These are phyloP conservation scores for Orestias chungarensis DNA, from an alignment of 2,797 vertebrate genomes.

Conservation along the genomic window DNA sequence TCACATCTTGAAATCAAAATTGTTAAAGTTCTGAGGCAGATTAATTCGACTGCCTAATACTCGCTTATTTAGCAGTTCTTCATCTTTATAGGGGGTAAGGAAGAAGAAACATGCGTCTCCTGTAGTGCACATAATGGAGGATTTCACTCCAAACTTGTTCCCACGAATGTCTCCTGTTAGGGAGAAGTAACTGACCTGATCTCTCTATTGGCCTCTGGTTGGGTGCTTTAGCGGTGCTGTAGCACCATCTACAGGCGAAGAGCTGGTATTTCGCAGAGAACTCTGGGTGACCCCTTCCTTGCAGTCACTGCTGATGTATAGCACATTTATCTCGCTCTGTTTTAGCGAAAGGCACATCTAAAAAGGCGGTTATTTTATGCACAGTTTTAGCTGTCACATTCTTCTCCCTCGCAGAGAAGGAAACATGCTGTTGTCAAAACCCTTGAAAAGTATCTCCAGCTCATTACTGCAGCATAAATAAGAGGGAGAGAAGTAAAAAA, in stretches of 20 bases:
- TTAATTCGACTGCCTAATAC: conserved; percentile 68
- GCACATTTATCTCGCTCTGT: conserved; percentile 79
- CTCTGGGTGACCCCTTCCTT: conserved; percentile 83
- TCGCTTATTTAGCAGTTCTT: conserved; percentile 56
- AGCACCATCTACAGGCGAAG: conserved; percentile 82
- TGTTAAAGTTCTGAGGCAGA: conserved; percentile 70
- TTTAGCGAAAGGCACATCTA: conserved; percentile 78
- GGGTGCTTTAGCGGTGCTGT: conserved; percentile 71
- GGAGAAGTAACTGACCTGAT: conserved; percentile 66
- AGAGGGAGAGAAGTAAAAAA: conserved; percentile 12
- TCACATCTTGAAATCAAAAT: conserved; percentile 72
- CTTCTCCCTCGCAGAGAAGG: conserved; percentile 62
- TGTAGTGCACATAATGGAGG: conserved; percentile 65
- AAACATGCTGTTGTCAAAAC: conserved; percentile 76
- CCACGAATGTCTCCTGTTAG: conserved; percentile 68
- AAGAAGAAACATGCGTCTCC: conserved; percentile 58
- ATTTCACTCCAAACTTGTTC: conserved; percentile 73
- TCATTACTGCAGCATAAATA: conserved; percentile 82
- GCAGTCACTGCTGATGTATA: conserved; percentile 81
- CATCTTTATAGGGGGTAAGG: conserved; percentile 22
- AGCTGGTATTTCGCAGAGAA: conserved; percentile 73
- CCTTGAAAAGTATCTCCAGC: conserved; percentile 77
- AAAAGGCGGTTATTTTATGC: conserved; percentile 79
- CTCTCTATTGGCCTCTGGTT: conserved; percentile 28
- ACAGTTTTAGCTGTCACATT: conserved; percentile 81